Percentiles rank a stretch among this genome's conserved stretches.
Evolutionary conservation across 2,888 invertebrate genomes (phyloP).

Genomic region (Gastracanthus pulcherrimus): DNA sequence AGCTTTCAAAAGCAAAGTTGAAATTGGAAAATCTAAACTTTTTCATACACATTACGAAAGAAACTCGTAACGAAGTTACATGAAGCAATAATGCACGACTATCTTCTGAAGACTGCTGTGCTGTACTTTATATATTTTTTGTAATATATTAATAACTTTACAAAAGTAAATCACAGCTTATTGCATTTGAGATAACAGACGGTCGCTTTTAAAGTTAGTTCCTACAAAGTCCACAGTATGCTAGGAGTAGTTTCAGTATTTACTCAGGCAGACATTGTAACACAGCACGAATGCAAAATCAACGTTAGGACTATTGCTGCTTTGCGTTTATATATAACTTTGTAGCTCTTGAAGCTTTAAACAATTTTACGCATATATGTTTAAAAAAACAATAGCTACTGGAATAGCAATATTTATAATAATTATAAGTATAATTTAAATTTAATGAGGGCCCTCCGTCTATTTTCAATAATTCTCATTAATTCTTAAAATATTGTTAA

Average conservation of each 20-base stretch:
- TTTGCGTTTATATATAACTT: neutral
- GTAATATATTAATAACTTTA: neutral
- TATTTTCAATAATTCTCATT: too few species aligned
- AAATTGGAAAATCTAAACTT: slow-evolving; percentile 24
- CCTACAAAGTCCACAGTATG: neutral
- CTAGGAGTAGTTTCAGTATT: neutral
- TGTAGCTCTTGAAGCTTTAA: neutral
- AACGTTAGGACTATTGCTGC: neutral
- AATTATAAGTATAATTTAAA: too few species aligned
- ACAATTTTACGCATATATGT: neutral
- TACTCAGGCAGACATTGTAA: neutral
- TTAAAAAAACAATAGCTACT: neutral
- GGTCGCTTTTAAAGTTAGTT: neutral
- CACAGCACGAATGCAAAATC: neutral
- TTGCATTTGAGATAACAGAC: neutral
- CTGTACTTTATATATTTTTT: neutral
- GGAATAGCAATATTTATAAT: too few species aligned
- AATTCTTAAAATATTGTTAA: too few species aligned
- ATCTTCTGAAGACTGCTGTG: neutral
- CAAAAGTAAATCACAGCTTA: too few species aligned
- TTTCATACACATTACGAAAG: neutral
- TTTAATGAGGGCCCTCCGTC: too few species aligned
- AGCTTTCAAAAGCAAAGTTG: slow-evolving; percentile 22
- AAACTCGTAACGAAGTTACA: neutral
- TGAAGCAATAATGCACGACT: neutral